Conservation (phyloP, 2,797 vertebrate species). For the Martes flavigula region DNA sequence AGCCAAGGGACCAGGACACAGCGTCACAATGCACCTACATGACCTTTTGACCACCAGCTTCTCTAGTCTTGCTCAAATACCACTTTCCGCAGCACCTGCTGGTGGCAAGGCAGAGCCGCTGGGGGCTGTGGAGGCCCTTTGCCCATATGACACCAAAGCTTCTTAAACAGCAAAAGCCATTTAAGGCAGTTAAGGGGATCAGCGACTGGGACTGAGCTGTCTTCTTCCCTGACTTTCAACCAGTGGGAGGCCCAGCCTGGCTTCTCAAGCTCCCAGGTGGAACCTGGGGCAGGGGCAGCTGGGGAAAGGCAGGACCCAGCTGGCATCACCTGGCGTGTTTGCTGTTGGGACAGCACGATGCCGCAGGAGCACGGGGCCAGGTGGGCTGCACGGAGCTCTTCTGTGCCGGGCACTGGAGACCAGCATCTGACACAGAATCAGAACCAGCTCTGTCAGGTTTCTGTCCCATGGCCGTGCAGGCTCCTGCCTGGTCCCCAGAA, state of each 20-base stretch:
- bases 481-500: not conserved
- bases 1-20: not conserved
- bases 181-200: not conserved
- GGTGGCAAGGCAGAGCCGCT: not conserved
- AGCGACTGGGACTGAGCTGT: rapidly evolving
- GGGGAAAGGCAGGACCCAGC: not conserved
- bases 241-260: too few relatives aligned
- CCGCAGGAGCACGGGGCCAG: too few relatives aligned
- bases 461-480: not conserved
- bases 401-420: not conserved
- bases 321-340: not conserved
- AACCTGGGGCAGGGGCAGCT: not conserved
- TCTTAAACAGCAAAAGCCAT: not conserved
- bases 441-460: not conserved
- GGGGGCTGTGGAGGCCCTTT: not conserved
- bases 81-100: not conserved
- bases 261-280: not conserved
- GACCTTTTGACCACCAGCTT: too few relatives aligned
- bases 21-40: rapidly evolving
- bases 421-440: not conserved
- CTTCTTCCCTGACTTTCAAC: not conserved
- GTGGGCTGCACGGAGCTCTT: rapidly evolving
- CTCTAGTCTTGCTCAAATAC: not conserved
- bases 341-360: not conserved
- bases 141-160: not conserved